Percentiles rank a stretch among this genome's conserved stretches.
phyloP scores from a whole-genome alignment of 2,888 invertebrate species.

The Morpho achilles region DNA sequence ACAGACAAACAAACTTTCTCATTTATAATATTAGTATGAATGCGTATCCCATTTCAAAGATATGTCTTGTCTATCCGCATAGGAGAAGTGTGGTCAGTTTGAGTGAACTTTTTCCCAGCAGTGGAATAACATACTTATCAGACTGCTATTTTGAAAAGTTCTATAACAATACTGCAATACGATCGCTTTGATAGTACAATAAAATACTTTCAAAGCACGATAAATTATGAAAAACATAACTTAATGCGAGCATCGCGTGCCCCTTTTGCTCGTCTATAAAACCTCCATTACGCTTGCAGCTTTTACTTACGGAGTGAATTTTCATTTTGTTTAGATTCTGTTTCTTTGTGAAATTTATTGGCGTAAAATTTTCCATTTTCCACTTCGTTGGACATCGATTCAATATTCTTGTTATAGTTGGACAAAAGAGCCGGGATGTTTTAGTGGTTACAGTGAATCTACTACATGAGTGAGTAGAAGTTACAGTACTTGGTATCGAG shows the following conservation, averaged over 20 bases:
- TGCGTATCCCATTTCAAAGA: not conserved
- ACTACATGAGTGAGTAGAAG: too few species aligned
- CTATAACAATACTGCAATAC: too few species aligned
- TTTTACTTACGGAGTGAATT: constrained; percentile 3
- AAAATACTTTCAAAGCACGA: not conserved
- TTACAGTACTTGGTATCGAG: too few species aligned
- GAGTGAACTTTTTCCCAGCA: not conserved
- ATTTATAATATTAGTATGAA: too few species aligned
- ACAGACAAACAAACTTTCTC: too few species aligned
- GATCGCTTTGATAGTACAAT: too few species aligned
- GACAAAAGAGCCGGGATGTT: too few species aligned
- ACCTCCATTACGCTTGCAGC: not conserved
- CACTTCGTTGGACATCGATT: not conserved
- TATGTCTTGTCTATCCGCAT: not conserved
- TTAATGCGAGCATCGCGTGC: constrained; percentile 9
- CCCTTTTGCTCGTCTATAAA: not conserved
- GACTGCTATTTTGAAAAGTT: not conserved
- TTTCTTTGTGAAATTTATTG: constrained; percentile 2
- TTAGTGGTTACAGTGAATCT: too few species aligned
- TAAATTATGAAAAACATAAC: not conserved
- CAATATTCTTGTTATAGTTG: too few species aligned
- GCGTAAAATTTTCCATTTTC: constrained; percentile 14
- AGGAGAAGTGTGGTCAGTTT: not conserved
- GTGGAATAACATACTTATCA: not conserved
- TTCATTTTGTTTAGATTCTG: constrained; percentile 12